Evolutionary conservation across 2,113 vertebrate species (phyloP).

Genomic region (Gambusia affinis): DNA sequence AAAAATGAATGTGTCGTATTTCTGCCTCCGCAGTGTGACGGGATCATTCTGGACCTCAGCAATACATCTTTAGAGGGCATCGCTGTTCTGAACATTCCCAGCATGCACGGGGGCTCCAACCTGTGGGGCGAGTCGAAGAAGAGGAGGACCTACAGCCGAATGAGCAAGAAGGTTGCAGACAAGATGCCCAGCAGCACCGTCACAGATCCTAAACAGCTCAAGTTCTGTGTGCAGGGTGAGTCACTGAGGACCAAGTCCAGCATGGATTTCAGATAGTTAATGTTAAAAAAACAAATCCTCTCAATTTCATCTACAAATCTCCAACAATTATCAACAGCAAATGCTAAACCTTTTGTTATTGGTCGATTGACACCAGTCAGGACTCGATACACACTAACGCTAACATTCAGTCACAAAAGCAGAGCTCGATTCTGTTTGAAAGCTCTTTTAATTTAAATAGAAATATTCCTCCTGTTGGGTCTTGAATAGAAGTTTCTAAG

Average conservation of each 20-base stretch:
- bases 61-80: conserved; percentile 91
- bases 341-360: not conserved
- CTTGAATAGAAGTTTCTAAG: not conserved
- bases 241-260: fast-evolving
- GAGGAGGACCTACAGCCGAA: conserved; percentile 86
- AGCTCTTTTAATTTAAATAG: not conserved
- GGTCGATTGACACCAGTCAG: not conserved
- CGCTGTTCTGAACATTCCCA: conserved; percentile 95
- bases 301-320: not conserved
- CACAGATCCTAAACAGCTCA: conserved; percentile 91
- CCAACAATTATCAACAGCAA: not conserved
- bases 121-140: conserved; percentile 94
- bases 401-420: not conserved
- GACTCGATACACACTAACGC: not conserved
- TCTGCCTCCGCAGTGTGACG: conserved; percentile 85
- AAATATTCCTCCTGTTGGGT: not conserved
- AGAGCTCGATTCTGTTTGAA: not conserved
- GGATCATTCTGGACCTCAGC: conserved; percentile 89
- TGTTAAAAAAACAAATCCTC: not conserved
- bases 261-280: not conserved
- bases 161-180: conserved; percentile 87
- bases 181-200: conserved; percentile 76
- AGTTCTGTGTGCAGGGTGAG: conserved; percentile 94
- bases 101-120: conserved; percentile 96
- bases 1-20: not conserved